A percentile compares a stretch with the other conserved stretches of the same genome.
Evolutionary conservation across 2,113 vertebrate species (phyloP).

Genomic region (Anguilla rostrata): DNA sequence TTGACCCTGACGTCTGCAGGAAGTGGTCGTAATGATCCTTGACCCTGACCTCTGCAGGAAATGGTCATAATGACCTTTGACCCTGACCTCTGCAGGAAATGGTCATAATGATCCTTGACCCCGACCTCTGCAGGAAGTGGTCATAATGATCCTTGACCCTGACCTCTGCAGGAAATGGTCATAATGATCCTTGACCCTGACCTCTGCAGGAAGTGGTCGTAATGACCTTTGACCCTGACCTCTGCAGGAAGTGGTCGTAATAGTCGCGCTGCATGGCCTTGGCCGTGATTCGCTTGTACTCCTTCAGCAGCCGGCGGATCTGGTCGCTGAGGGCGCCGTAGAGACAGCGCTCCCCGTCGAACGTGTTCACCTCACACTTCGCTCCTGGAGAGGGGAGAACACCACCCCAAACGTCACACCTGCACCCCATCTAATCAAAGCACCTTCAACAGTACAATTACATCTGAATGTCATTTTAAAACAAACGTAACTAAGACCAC

Average conservation of each 20-base stretch:
- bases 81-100: neutral
- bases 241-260: slow-evolving; percentile 87
- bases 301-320: slow-evolving; percentile 84
- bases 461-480: no score
- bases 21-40: no score
- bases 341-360: slow-evolving; percentile 90
- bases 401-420: neutral
- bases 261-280: slow-evolving; percentile 86
- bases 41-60: no score
- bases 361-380: slow-evolving; percentile 94
- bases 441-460: no score
- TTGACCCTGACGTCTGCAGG: no score
- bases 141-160: slow-evolving; percentile 65
- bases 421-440: neutral
- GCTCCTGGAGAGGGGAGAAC: slow-evolving; percentile 70
- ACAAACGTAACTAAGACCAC: no score
- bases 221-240: slow-evolving; percentile 63
- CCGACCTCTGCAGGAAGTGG: slow-evolving; percentile 65
- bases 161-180: neutral
- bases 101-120: neutral
- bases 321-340: slow-evolving; percentile 88
- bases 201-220: neutral
- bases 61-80: neutral
- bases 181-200: neutral
- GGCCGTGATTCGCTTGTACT: slow-evolving; percentile 89